Conservation (phyloP, 1,140 invertebrate genomes). For the Lordiphosa collinella region DNA sequence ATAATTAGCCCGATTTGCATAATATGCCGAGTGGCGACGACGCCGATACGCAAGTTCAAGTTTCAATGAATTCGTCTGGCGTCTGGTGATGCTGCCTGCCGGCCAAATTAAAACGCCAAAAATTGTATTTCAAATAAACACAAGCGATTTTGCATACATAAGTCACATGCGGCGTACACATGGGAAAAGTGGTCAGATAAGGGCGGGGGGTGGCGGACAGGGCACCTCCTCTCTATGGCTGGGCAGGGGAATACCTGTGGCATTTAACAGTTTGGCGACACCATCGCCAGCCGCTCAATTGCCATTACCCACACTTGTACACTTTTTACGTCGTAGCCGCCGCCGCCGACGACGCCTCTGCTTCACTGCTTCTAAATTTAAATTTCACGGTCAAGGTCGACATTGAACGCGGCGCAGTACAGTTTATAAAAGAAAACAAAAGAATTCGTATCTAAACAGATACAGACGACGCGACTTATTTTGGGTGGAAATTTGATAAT, state of each 20-base stretch:
- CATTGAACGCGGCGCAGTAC: conserved; percentile 36
- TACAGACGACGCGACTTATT: conserved; percentile 15
- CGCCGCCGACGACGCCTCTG: background rate
- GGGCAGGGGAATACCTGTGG: conserved; percentile 26
- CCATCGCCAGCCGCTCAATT: too few species aligned
- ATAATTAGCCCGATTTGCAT: conserved; percentile 38
- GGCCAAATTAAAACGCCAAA: background rate
- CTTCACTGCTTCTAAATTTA: conserved; percentile 64
- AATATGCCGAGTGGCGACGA: conserved; percentile 32
- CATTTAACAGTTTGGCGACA: background rate
- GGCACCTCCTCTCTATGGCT: background rate
- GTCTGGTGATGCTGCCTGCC: conserved; percentile 7
- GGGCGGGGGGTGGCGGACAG: background rate
- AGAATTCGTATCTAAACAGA: conserved; percentile 43
- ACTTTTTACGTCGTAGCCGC: conserved; percentile 66
- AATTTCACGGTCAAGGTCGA: conserved; percentile 76
- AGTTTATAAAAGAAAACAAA: conserved; percentile 43
- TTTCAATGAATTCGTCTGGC: conserved; percentile 39
- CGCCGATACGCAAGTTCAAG: conserved; percentile 35
- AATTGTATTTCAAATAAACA: conserved; percentile 24
- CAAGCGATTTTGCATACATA: conserved; percentile 35
- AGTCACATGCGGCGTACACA: conserved; percentile 40
- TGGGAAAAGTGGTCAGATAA: conserved; percentile 8
- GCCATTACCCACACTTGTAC: background rate
- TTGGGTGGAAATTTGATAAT: conserved; percentile 25